Percentiles rank a stretch among this genome's conserved stretches.
Conservation (phyloP, 2,113 vertebrate genomes). For the Empidonax traillii region DNA sequence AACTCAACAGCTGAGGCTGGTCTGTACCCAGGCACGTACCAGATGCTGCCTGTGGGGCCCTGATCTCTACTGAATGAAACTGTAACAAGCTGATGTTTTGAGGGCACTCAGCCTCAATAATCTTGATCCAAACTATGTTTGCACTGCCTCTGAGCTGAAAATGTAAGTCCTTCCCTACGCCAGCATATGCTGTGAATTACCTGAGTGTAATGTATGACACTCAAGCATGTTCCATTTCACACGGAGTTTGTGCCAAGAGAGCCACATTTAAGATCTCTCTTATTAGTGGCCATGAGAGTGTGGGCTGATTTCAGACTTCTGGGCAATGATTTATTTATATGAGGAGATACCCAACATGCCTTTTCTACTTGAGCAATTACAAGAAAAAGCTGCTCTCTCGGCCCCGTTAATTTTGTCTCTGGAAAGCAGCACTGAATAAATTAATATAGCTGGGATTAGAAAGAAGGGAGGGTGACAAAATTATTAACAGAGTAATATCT, state of each 20-base stretch:
- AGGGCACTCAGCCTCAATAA: neutral
- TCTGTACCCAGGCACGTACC: neutral
- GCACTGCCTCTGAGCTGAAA: neutral
- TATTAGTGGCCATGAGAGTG: slow-evolving; percentile 16
- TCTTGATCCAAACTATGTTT: neutral
- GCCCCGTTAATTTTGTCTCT: slow-evolving; percentile 63
- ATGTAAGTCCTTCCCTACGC: neutral
- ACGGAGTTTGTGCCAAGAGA: neutral
- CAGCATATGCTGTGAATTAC: neutral
- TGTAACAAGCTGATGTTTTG: neutral
- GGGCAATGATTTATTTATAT: slow-evolving; percentile 69
- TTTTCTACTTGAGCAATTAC: slow-evolving; percentile 63
- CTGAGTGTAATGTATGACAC: neutral
- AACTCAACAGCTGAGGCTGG: neutral
- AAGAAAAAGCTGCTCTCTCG: slow-evolving; percentile 44
- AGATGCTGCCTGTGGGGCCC: neutral
- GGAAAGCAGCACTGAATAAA: slow-evolving; percentile 54
- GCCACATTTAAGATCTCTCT: neutral
- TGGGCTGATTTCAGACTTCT: slow-evolving; percentile 40
- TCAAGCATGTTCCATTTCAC: neutral
- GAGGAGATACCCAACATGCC: slow-evolving; percentile 60
- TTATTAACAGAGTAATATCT: neutral
- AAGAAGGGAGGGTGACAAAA: neutral
- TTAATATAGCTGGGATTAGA: slow-evolving; percentile 37
- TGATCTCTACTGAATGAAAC: neutral